phyloP scores from a whole-genome alignment of 2,888 invertebrate genomes.

The Deroplatys truncata region DNA sequence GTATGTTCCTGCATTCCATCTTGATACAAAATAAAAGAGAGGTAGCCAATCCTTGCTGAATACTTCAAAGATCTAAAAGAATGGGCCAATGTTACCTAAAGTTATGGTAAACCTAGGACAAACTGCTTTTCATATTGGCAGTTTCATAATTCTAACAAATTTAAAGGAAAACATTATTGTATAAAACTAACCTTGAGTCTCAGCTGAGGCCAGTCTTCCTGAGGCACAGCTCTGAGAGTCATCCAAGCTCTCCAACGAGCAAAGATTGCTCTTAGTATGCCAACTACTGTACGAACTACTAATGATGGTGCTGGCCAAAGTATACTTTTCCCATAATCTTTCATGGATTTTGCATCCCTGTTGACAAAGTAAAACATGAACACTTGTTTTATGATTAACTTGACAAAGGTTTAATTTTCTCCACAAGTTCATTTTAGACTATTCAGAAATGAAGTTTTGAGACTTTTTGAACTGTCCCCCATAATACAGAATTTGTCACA shows the following conservation, averaged over 20 bases:
- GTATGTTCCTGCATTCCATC: too few species aligned
- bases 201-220: conserved; percentile 83
- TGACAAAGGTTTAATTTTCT: not conserved
- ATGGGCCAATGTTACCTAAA: too few species aligned
- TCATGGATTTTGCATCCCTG: conserved; percentile 58
- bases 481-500: too few species aligned
- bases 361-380: not conserved
- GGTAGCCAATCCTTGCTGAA: too few species aligned
- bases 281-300: conserved; percentile 59
- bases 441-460: not conserved
- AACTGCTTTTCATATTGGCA: not conserved
- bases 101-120: not conserved
- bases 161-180: not conserved
- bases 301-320: conserved; percentile 80
- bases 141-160: not conserved
- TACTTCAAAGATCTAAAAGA: too few species aligned
- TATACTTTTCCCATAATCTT: conserved; percentile 73
- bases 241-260: conserved; percentile 86
- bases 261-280: conserved; percentile 58
- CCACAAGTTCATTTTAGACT: not conserved
- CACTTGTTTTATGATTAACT: not conserved
- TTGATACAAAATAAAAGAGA: too few species aligned
- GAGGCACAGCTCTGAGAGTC: conserved; percentile 75
- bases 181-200: conserved; percentile 56
- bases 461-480: not conserved